Evolutionary conservation across 1,140 invertebrate genomes (phyloP).

Genomic region (Drosophila lowei): DNA sequence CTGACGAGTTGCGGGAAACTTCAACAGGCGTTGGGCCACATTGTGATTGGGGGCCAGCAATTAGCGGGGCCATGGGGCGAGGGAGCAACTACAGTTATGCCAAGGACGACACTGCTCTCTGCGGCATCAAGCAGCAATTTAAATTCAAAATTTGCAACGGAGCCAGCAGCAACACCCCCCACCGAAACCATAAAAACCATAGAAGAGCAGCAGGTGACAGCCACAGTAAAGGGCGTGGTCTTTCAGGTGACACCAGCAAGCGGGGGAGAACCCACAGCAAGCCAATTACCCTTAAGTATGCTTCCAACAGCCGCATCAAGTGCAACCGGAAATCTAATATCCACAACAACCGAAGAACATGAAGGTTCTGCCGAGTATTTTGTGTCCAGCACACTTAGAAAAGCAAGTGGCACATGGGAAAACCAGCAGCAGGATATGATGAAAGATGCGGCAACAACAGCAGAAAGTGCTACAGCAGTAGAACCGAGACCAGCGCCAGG

Average conservation of each 20-base stretch:
- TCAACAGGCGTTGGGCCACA: background rate
- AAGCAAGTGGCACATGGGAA: slow-evolving; percentile 5
- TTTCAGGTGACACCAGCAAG: slow-evolving; percentile 36
- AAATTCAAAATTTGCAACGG: slow-evolving; percentile 30
- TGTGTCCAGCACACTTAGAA: slow-evolving; percentile 2
- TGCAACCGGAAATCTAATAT: background rate
- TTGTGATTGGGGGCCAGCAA: slow-evolving; percentile 21
- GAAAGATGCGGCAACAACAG: slow-evolving; percentile 10
- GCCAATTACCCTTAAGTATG: slow-evolving; percentile 29
- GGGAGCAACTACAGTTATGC: background rate
- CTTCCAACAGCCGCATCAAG: background rate
- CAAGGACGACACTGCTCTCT: slow-evolving; percentile 2
- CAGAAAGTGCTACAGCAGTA: slow-evolving; percentile 2
- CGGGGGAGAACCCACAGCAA: background rate
- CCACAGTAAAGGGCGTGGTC: background rate
- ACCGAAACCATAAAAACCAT: slow-evolving; percentile 27
- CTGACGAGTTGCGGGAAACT: slow-evolving; percentile 9
- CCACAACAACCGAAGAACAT: background rate
- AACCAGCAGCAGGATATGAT: slow-evolving; percentile 10
- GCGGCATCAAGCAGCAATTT: slow-evolving; percentile 45
- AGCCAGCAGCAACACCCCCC: background rate
- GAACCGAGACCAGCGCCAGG: slow-evolving; percentile 1
- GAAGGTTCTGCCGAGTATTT: background rate
- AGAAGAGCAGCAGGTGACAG: slow-evolving; percentile 6
- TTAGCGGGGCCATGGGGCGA: slow-evolving; percentile 24